Evolutionary conservation across 2,113 vertebrate species (phyloP), one percentile per base, ranked within the genome.

Genomic region (Notothenia coriiceps): DNA sequence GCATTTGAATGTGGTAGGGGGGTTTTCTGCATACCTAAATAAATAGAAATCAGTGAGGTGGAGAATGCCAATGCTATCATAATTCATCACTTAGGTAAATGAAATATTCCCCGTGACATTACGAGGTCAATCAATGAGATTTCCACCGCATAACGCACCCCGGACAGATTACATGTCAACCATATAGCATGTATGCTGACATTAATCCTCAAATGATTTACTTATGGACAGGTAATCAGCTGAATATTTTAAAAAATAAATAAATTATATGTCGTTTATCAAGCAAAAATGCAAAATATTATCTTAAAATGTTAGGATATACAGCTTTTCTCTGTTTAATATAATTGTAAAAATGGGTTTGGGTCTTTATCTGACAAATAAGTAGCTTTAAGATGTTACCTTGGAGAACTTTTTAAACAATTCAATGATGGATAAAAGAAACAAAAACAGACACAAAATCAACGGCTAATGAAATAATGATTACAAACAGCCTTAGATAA

Each of bases 41-140:
- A 47, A 10, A 20, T 1, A 55, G 18, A 13, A 10, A n/a, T 59
- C 8, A 25, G 13, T 80, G 14, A 46, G 25, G 67, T 57, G 13
- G 33, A 59, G 57, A 70, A 63, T 57, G 22, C 10, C 50, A 49
- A 33, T 51, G 18, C 33, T 12, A 13, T 64, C 69, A 55, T 33
- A 74, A n/a, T 70, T 70, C 20, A 77, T 70, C 56, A 46, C n/a
- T 25, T 33, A 4, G 7, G 63, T 80, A 22, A 55, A 80, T 55
- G 6, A 55, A 59, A 50, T 43, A 43, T 46, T 54, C 29, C 25
- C 11, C 15, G 2, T 40, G 17, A 51, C 56, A 54, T 51, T 46
- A 60, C 2, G n/a, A 0, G 1, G 2, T 20, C 20, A 9, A 81
- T 59, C 15, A 4, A 14, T 63, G 57, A 20, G 25, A 72, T 72